Evolutionary conservation across 2,888 invertebrate species (phyloP), one percentile per base, ranked within the genome.

Genomic region (Helicoverpa assulta): DNA sequence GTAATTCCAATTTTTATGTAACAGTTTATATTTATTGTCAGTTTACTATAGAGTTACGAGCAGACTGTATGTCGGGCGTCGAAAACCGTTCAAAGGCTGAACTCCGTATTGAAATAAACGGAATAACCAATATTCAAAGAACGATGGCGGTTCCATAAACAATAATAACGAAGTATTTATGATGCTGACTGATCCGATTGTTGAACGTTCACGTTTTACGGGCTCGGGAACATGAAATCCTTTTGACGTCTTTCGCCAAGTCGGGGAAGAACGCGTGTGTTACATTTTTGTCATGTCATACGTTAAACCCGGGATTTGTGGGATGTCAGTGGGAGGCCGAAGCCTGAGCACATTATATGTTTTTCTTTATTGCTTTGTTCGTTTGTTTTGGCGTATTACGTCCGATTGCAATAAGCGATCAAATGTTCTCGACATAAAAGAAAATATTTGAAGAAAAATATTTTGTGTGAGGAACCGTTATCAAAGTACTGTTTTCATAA

Each of bases 71-170:
- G 82, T 60, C 79, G 67, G 79, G 82, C 70, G 88, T 73, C 76
- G 83, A 85, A 83, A 87, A 67, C 80, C 61, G 84, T 81, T 88
- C 87, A 88, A 86, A 88, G 85, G 70, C 73, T 66, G 52, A 61
- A 29, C 19, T 76, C 64, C 62, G 64, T 43, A 66, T 71, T 82
- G 75, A 85, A 85, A 83, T 85, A 87, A 85, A 70, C 55, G 18
- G 37, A 71, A 56, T 61, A 73, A 87, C 85, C 83, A 83, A 85
- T 85, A 83, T 82, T 76, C 72, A 76, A 82, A 78, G 79, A 82
- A 73, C 69, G 50, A 69, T 68, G 57, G 57, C 57, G 47, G 70
- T 69, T 55, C 59, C 58, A 71, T 81, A 81, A 83, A 84, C 75
- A 85, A 71, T 76, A 80, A 79, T 79, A 77, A 72, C 61, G 63